Evolutionary conservation across 2,113 vertebrate genomes (phyloP), one percentile per base, ranked within the genome.

Genomic region (Calonectris borealis): DNA sequence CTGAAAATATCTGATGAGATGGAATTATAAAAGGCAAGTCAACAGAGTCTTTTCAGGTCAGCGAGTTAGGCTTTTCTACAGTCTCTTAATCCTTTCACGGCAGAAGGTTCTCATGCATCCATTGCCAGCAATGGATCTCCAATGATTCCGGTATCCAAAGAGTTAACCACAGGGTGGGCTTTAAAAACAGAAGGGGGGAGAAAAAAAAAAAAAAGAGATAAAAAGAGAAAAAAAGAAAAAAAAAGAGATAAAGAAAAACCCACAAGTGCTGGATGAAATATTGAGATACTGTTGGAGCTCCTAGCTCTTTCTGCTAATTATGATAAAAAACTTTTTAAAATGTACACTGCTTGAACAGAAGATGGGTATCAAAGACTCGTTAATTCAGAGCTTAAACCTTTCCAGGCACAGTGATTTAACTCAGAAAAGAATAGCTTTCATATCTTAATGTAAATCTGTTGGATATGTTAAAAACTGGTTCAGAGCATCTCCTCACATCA

Each of bases 381-480:
- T 94, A 96, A 97, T 88, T 94, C 78, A 57, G 91, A 94, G 90
- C 58, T 94, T 95, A 88, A 94, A 90, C 83, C 70, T 71, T 94
- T 85, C 90, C 69, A 62, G 36, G 90, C 78, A 69, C 49, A 88
- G 66, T 62, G 75, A 94, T 94, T 88, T 92, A 88, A 93, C 88
- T 93, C 54, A n/a, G 51, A 66, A 71, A 94, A 95, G 90, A 86
- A 92, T 38, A 60, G 78, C 77, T 86, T 88, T 95, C 84, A 34
- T 83, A 93, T 97, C 92, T 95, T 94, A 94, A 90, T 82, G 92
- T 93, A 96, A 95, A 93, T 96, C 86, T 94, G 87, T 52, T 55
- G 65, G 92, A 90, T 94, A 90, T 93, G 85, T 78, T 95, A 93
- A 95, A 93, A 95, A 96, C 60, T 84, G 94, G 70, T 95, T 95